Percentiles rank a stretch among this genome's conserved stretches.
Evolutionary conservation across 2,797 vertebrate genomes (phyloP).

Genomic region (Danio kyathit): DNA sequence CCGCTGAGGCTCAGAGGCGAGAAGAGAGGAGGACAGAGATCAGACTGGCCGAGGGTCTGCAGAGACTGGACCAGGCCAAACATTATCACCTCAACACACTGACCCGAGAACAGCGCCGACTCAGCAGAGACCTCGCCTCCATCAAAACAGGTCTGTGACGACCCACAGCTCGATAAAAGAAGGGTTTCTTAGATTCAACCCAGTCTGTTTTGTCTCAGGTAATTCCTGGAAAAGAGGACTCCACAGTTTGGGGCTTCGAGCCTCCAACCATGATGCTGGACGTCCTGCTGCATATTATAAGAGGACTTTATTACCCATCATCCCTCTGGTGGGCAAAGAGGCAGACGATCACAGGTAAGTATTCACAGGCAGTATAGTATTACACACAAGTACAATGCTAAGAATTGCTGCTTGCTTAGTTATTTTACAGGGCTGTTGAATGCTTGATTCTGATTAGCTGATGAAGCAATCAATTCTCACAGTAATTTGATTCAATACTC

Average conservation of each 20-base stretch:
- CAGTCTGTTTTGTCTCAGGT: slow-evolving; percentile 40
- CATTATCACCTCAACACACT: slow-evolving; percentile 69
- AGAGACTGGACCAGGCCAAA: slow-evolving; percentile 68
- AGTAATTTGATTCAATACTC: too few species aligned
- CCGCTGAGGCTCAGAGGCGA: slow-evolving; percentile 68
- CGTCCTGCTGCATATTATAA: slow-evolving; percentile 48
- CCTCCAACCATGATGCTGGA: slow-evolving; percentile 34
- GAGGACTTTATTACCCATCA: slow-evolving; percentile 65
- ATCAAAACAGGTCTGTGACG: slow-evolving; percentile 61
- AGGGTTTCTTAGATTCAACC: neutral
- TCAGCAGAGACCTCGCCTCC: slow-evolving; percentile 71
- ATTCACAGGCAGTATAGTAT: too few species aligned
- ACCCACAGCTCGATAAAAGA: neutral
- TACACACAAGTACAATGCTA: too few species aligned
- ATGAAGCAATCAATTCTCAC: too few species aligned
- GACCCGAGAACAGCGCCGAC: slow-evolving; percentile 70
- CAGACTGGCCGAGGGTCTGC: slow-evolving; percentile 68
- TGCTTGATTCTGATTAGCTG: too few species aligned
- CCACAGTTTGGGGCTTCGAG: slow-evolving; percentile 34
- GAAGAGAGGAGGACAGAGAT: slow-evolving; percentile 69
- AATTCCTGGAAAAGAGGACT: slow-evolving; percentile 53
- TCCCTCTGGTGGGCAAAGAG: slow-evolving; percentile 53
- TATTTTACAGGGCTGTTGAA: too few species aligned
- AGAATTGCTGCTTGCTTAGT: too few species aligned
- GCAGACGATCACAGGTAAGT: slow-evolving; percentile 52